A percentile compares a stretch with the other conserved stretches of the same genome.
These are phyloP conservation scores for Patiria pectinifera DNA, from an alignment of 53 echinoderm and acorn worm genomes.

Conservation along the genomic window DNA sequence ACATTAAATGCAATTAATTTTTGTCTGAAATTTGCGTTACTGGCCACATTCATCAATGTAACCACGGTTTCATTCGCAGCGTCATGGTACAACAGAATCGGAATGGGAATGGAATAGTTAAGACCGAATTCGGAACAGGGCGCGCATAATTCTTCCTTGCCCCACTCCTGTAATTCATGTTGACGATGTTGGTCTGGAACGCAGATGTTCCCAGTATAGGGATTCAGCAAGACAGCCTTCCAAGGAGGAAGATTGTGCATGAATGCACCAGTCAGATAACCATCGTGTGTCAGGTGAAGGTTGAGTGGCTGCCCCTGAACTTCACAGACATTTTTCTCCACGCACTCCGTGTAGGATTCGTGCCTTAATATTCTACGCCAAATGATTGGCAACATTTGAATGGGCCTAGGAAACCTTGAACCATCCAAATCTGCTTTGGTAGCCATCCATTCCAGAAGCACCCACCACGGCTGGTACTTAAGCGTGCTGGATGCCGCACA, in stretches of 20 bases:
- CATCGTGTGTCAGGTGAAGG: slow-evolving; percentile 25
- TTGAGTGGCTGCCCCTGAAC: slow-evolving; percentile 1
- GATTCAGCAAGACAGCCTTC: slow-evolving; percentile 3
- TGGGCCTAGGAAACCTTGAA: not conserved
- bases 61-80: not conserved
- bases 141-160: not conserved
- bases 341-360: not conserved
- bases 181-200: slow-evolving; percentile 14
- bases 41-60: slow-evolving; percentile 14
- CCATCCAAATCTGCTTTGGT: not conserved
- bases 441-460: slow-evolving; percentile 9
- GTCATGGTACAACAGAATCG: slow-evolving; percentile 16
- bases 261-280: slow-evolving; percentile 13
- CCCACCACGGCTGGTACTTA: slow-evolving; percentile 19
- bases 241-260: slow-evolving; percentile 22
- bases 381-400: not conserved
- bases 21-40: slow-evolving; percentile 4
- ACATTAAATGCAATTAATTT: not conserved
- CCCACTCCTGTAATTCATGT: not conserved
- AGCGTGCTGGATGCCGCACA: not conserved
- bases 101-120: not conserved
- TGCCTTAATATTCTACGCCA: slow-evolving; percentile 14
- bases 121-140: not conserved
- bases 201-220: slow-evolving; percentile 21
- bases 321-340: not conserved